Evolutionary conservation across 2,797 vertebrate genomes (phyloP).

Genomic region (Argya squamiceps): DNA sequence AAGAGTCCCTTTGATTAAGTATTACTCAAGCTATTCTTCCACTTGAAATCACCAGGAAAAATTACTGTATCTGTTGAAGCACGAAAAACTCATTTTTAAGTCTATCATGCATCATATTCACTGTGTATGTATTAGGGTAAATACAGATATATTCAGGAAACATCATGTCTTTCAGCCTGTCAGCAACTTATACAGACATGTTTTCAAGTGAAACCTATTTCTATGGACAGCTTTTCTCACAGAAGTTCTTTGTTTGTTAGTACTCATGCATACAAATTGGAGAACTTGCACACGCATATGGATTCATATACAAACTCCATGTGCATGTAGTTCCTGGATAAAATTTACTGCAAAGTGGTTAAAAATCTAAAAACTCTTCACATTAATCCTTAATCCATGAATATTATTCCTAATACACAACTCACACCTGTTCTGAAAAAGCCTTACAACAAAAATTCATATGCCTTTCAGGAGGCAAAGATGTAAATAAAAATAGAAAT

Average conservation of each 20-base stretch:
- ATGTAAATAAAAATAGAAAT: background rate
- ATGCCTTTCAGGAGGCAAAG: background rate
- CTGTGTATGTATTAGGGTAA: background rate
- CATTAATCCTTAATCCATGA: background rate
- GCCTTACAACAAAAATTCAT: background rate
- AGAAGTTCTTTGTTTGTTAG: background rate
- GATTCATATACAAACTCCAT: background rate
- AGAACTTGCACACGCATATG: background rate
- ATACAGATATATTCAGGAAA: background rate
- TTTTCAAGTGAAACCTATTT: background rate
- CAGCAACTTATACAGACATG: background rate
- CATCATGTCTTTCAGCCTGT: conserved; percentile 5
- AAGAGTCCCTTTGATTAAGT: background rate
- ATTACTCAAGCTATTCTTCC: background rate
- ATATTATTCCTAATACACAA: conserved; percentile 35
- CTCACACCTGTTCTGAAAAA: conserved; percentile 19
- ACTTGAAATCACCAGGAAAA: background rate
- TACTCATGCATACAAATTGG: background rate
- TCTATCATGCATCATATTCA: background rate
- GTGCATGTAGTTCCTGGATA: background rate
- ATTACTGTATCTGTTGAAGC: background rate
- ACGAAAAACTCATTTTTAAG: background rate
- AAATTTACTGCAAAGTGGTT: background rate
- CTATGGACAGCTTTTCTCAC: conserved; percentile 23
- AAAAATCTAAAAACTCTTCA: background rate